A percentile compares a stretch with the other conserved stretches of the same genome.
phyloP scores from a whole-genome alignment of 2,797 vertebrate genomes.

The Molossus molossus region DNA sequence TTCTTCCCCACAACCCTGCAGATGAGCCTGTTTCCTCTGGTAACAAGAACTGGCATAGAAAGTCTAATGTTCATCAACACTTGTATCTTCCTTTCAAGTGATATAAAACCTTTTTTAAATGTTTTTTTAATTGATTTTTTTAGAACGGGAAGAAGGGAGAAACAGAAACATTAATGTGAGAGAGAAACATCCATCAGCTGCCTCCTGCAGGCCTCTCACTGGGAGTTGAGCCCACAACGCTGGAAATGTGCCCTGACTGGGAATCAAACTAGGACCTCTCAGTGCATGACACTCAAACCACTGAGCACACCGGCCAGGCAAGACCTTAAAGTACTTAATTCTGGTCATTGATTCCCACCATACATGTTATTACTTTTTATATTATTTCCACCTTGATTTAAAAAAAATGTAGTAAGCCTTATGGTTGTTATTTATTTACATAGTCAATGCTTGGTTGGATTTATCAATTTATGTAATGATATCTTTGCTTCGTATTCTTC shows the following conservation, averaged over 20 bases:
- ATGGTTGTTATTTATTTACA: background rate
- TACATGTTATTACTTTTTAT: background rate
- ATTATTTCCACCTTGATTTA: background rate
- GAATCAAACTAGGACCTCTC: too few species aligned
- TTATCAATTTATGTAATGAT: background rate
- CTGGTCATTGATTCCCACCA: background rate
- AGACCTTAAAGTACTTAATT: background rate
- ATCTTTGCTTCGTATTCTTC: background rate
- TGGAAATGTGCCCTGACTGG: too few species aligned
- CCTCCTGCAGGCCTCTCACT: too few species aligned
- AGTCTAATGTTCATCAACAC: background rate
- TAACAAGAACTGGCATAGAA: background rate
- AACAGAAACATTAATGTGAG: too few species aligned
- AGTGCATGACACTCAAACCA: too few species aligned
- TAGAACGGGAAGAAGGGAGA: too few species aligned
- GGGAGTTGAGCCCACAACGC: too few species aligned
- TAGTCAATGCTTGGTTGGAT: background rate
- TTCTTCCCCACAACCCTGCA: background rate
- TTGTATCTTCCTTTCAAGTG: background rate
- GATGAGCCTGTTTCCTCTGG: background rate
- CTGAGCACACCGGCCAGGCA: too few species aligned
- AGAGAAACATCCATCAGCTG: too few species aligned
- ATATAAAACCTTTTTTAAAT: background rate
- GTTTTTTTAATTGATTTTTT: too few species aligned
- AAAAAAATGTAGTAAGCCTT: background rate